These are phyloP conservation scores for Scophthalmus maximus DNA, from an alignment of 2,113 vertebrate genomes.

Conservation along the genomic window DNA sequence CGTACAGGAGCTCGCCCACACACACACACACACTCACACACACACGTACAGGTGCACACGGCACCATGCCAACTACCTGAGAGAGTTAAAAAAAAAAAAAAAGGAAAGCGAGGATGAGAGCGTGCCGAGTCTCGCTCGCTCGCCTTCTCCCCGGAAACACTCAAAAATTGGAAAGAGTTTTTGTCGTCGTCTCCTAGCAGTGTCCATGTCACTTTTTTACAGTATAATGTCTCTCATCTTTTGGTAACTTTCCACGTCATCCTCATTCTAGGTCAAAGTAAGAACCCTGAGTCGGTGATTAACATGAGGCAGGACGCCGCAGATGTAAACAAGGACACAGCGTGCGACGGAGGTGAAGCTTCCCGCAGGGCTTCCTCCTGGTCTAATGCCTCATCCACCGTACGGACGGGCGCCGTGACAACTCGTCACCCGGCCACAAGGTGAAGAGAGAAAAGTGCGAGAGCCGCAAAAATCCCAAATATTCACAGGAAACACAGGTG, in stretches of 20 bases:
- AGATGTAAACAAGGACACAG: conserved; percentile 43
- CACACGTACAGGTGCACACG: conserved; percentile 18
- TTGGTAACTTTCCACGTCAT: too few relatives aligned
- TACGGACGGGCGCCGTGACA: not conserved
- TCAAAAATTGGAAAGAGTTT: conserved; percentile 68
- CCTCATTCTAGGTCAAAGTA: not conserved
- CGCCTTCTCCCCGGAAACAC: conserved; percentile 55
- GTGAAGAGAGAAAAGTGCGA: not conserved
- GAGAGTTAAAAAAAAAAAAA: conserved; percentile 43
- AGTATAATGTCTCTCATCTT: not conserved
- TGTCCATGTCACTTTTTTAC: not conserved
- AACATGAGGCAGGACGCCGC: conserved; percentile 1
- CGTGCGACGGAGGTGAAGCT: conserved; percentile 29
- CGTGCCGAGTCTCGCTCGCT: conserved; percentile 55
- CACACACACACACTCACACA: conserved; percentile 23
- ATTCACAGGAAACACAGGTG: not conserved
- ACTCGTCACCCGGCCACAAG: not conserved
- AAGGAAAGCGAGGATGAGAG: conserved; percentile 49
- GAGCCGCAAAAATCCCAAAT: not conserved
- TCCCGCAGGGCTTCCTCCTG: not conserved
- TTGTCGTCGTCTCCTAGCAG: conserved; percentile 49
- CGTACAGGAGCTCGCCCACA: conserved; percentile 24
- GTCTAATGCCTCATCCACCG: not conserved
- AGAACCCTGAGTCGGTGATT: conserved; percentile 14
- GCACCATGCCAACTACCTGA: conserved; percentile 61